Evolutionary conservation across 1,140 invertebrate genomes (phyloP), one percentile per base, ranked within the genome.

Genomic region (Drosophila cardini): DNA sequence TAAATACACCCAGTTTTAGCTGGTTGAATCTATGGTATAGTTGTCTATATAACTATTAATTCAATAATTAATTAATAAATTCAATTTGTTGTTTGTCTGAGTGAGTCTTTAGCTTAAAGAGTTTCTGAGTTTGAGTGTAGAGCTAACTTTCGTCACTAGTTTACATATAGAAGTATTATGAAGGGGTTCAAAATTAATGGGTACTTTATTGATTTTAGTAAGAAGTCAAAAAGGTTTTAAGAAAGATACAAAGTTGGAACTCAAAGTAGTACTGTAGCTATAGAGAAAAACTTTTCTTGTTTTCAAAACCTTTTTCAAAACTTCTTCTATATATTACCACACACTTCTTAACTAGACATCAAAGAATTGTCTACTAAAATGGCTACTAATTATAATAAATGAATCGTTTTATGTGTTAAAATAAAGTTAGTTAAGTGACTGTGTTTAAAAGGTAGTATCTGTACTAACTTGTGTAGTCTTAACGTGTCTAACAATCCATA

Each of bases 401-500:
- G 10, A 10, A 6, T 6, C 1, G n/a, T 6, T 43, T 2, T 16
- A 45, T 16, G 15, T 45, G 8, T 45, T 45, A 16, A 15, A 16
- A 7, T 1, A 11, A 45, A 11, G 0, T 3, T n/a, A 38, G 9
- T n/a, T 38, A 38, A 7, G 43, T 55, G 7, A 53, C 16, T 32
- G 15, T 34, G 2, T 53, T 11, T 30, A 32, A n/a, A 32, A 6
- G 11, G 5, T 13, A 53, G 11, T 36, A 36, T 16, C 10, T 52
- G n/a, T 30, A 10, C n/a, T 11, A 36, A 53, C 15, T 45, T 53
- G 16, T 53, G 26, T n/a, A 50, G 43, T 16, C 18, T 42, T 15
- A 38, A 45, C 50, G 43, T 71, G 67, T 52, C 32, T 62, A 36
- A 62, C 55, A 57, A 38, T 26, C 48, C 48, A 42, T 64, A 55